Base-by-base conservation (phyloP, 1,140 invertebrate species). In the Drosophila sturtevanti region DNA sequence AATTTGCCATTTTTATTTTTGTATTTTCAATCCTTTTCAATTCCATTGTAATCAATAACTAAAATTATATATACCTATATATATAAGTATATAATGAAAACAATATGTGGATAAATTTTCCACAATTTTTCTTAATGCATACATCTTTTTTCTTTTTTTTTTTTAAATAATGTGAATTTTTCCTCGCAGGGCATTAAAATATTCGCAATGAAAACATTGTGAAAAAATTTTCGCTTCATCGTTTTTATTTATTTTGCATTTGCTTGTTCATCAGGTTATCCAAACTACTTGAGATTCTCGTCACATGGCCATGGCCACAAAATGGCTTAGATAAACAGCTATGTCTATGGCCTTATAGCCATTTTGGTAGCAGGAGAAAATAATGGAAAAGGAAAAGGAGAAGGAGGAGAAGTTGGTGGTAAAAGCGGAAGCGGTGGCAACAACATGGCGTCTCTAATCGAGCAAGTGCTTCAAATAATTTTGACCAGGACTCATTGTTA, bases 381-480 rank as follows among this genome's bases (percentile, higher is more conserved):
- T 7, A 9, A 10, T 9, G n/a, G 38, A 5, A n/a, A 18, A 4
- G 41, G 41, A 18, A 14, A 7, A 16, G 41, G 14, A 6, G 14
- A 2, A 5, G 38, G 12, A 3, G 1, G n/a, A n/a, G n/a, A n/a
- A n/a, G n/a, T n/a, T n/a, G n/a, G n/a, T n/a, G n/a, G n/a, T n/a
- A n/a, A n/a, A n/a, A n/a, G 27, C 27, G 27, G 27, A 31, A 31
- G 27, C 6, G 72, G 52, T 4, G 14, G 52, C 21, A 63, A 41
- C 59, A 69, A 76, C 73, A 77, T 77, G 72, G 72, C 73, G 72
- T 77, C 66, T 61, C 82, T 87, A 87, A 87, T 87, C 82, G 86
- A 79, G 75, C 82, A 71, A 82, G 75, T 89, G 79, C 82, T 79
- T 55, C 68, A 87, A 89, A 86, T 86, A 87, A 86, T 86, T 86